Conservation (phyloP, 2,888 invertebrate species). For the Oxycera nigricornis region DNA sequence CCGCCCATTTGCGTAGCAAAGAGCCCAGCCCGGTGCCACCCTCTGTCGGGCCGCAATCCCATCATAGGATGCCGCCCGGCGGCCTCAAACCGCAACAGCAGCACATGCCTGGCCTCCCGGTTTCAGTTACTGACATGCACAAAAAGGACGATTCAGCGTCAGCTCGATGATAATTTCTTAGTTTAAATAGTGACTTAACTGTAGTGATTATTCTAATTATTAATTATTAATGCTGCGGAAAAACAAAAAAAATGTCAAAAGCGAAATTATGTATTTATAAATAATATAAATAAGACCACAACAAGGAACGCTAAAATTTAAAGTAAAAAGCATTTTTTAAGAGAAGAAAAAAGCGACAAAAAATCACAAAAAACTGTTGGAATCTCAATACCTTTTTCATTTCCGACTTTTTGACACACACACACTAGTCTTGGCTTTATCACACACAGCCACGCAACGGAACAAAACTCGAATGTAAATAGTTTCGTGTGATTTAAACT, state of each 20-base stretch:
- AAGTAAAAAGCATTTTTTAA: slow-evolving; percentile 21
- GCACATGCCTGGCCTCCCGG: slow-evolving; percentile 44
- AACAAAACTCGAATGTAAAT: slow-evolving; percentile 17
- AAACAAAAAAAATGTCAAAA: slow-evolving; percentile 23
- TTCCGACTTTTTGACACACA: background rate
- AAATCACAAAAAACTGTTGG: slow-evolving; percentile 7
- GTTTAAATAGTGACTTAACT: slow-evolving; percentile 40
- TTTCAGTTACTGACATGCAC: slow-evolving; percentile 52
- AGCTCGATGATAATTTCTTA: slow-evolving; percentile 53
- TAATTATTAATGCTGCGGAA: background rate
- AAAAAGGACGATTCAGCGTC: slow-evolving; percentile 53
- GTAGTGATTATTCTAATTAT: slow-evolving; percentile 25
- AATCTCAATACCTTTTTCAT: background rate
- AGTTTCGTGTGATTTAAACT: slow-evolving; percentile 14
- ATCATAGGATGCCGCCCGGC: slow-evolving; percentile 58
- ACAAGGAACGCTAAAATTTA: background rate
- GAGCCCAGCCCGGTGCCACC: slow-evolving; percentile 62
- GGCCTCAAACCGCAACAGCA: slow-evolving; percentile 46
- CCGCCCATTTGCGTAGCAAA: slow-evolving; percentile 59
- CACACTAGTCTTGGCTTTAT: too few relatives aligned
- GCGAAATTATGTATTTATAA: slow-evolving; percentile 33
- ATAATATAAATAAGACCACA: background rate
- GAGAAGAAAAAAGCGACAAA: slow-evolving; percentile 6
- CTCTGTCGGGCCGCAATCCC: slow-evolving; percentile 53
- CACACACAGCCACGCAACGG: too few relatives aligned